Conservation (phyloP, 1,140 invertebrate species). For the Camponotus vicinus region DNA sequence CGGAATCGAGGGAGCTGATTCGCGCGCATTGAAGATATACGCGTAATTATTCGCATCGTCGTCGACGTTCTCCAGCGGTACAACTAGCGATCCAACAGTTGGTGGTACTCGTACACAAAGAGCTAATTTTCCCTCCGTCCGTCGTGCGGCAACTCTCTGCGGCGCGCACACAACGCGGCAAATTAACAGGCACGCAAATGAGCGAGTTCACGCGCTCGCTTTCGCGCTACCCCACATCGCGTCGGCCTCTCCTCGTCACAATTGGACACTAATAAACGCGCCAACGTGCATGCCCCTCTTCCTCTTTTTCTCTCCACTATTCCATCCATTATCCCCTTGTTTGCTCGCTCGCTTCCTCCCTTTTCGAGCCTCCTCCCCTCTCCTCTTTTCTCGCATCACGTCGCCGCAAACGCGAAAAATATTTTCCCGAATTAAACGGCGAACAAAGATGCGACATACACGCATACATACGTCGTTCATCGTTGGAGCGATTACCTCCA, state of each 20-base stretch:
- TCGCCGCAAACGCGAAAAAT: background rate
- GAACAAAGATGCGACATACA: conserved; percentile 10
- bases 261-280: conserved; percentile 85
- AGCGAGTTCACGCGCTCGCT: conserved; percentile 83
- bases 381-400: background rate
- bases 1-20: background rate
- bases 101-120: conserved; percentile 73
- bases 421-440: background rate
- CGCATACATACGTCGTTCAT: background rate
- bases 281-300: conserved; percentile 59
- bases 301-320: background rate
- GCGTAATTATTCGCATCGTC: conserved; percentile 4
- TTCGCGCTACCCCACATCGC: conserved; percentile 73
- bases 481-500: background rate
- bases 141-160: conserved; percentile 56
- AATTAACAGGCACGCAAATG: conserved; percentile 86
- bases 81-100: conserved; percentile 50
- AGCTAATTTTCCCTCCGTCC: conserved; percentile 82
- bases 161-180: conserved; percentile 81
- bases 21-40: background rate
- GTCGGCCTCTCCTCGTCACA: conserved; percentile 76
- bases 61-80: background rate
- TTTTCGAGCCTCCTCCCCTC: background rate
- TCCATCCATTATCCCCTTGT: conserved; percentile 30
- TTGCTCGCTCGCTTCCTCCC: background rate